Conservation (phyloP, 2,113 vertebrate species). For the Engystomops pustulosus region DNA sequence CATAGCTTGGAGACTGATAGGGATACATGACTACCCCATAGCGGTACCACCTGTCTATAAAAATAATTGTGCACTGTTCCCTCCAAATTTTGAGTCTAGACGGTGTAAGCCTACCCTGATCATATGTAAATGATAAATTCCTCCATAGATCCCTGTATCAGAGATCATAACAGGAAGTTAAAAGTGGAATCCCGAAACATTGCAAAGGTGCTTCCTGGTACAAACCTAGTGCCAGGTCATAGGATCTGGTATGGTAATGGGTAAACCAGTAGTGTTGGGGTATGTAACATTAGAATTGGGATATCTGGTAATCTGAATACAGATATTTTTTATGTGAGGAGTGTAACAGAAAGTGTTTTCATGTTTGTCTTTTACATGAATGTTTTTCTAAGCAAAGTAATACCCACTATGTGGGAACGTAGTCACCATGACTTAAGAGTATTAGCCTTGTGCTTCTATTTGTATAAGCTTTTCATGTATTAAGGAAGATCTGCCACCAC, state of each 20-base stretch:
- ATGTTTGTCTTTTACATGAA: slow-evolving; percentile 36
- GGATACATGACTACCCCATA: background rate
- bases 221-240: background rate
- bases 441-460: slow-evolving; percentile 54
- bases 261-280: background rate
- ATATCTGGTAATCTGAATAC: background rate
- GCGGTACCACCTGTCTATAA: background rate
- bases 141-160: background rate
- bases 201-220: background rate
- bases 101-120: background rate
- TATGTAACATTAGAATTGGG: background rate
- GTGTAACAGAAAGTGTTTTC: slow-evolving; percentile 6
- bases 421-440: slow-evolving; percentile 46
- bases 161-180: background rate
- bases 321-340: background rate
- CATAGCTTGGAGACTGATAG: background rate
- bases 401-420: slow-evolving; percentile 54
- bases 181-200: background rate
- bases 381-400: slow-evolving; percentile 29
- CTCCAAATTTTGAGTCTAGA: background rate
- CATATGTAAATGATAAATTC: background rate
- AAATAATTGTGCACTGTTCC: background rate
- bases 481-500: slow-evolving; percentile 2
- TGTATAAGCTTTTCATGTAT: slow-evolving; percentile 36
- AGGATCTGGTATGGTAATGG: background rate